Base-by-base conservation (phyloP, 2,797 vertebrate genomes). In the Eurystomus glaucurus region DNA sequence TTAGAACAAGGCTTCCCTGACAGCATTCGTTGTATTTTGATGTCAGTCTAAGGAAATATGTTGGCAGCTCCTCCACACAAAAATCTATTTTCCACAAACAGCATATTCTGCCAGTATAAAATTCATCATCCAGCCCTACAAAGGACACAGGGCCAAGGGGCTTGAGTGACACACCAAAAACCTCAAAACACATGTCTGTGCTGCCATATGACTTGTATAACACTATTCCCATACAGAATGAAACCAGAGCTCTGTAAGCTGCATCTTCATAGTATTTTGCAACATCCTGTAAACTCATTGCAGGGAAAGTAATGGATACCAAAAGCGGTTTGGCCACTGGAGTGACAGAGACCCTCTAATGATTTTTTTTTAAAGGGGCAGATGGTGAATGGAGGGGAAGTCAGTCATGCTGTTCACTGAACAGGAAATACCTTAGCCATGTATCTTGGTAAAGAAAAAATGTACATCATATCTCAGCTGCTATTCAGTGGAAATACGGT, bases 181-280 rank as follows among this genome's bases (percentile, higher is more conserved):
- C 95, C 96, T 98, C 97, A 97, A 97, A 97, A 98, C 97, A 97
- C 97, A 97, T 97, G 95, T 98, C 96, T 97, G 92, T 92, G 96
- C 92, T 88, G 95, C 96, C 96, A 93, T 94, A 93, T 96, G 95
- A 93, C 98, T 97, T 95, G 92, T 96, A 71, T 93, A 96, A 97
- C 94, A 88, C 96, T 97, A n/a, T 85, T 97, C 96, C 87, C 57
- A 51, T 95, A 84, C 51, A 75, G 75, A 87, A 91, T 92, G 91
- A 88, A 96, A 97, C 93, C 51, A 3, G 90, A 96, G 91, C 33
- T 25, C 58, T 46, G 26, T n/a, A 43, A 92, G 87, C 94, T 77
- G 77, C 85, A 51, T 83, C 93, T 90, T 74, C 45, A 45, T 50
- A 60, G 52, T 65, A 78, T 95, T 95, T 96, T 92, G 58, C 93